These are phyloP conservation scores for Diplosoma virens DNA, from an alignment of 23 tunicate genomes.

Conservation along the genomic window DNA sequence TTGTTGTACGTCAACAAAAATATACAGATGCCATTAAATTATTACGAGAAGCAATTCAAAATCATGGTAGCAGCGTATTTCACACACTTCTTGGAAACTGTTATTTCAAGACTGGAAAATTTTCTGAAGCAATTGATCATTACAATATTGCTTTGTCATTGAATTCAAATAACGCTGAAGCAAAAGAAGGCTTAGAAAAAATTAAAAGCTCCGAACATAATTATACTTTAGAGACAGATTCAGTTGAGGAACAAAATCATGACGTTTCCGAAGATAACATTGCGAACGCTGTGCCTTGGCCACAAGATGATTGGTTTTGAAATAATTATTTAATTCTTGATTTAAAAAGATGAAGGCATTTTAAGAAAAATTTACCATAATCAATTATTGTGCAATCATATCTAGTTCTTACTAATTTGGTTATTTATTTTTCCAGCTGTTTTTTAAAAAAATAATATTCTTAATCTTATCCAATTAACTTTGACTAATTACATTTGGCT, in stretches of 20 bases:
- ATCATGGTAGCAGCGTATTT: constrained; percentile 50
- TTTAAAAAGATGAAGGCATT: background rate
- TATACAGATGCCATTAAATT: constrained; percentile 60
- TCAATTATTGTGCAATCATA: too few relatives aligned
- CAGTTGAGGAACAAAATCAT: background rate
- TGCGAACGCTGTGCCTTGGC: constrained; percentile 21
- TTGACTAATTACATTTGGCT: too few relatives aligned
- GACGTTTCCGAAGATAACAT: background rate
- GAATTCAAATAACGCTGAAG: constrained; percentile 54
- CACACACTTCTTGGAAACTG: constrained; percentile 68
- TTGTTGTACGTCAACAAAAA: constrained; percentile 37
- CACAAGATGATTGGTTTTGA: constrained; percentile 54
- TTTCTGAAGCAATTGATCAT: constrained; percentile 75
- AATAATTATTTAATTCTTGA: background rate
- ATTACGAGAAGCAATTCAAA: constrained; percentile 28
- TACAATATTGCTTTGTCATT: constrained; percentile 72
- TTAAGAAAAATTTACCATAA: too few relatives aligned
- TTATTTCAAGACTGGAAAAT: constrained; percentile 39
- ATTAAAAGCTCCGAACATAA: constrained; percentile 39
- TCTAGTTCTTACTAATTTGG: too few relatives aligned
- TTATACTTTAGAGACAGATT: constrained; percentile 12
- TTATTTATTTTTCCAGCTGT: too few relatives aligned
- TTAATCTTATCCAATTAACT: too few relatives aligned
- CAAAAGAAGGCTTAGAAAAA: constrained; percentile 59
- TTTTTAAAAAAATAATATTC: too few relatives aligned